These are phyloP conservation scores for Microctenopoma steveboyesi DNA, from an alignment of 2,797 vertebrate genomes.

Conservation along the genomic window DNA sequence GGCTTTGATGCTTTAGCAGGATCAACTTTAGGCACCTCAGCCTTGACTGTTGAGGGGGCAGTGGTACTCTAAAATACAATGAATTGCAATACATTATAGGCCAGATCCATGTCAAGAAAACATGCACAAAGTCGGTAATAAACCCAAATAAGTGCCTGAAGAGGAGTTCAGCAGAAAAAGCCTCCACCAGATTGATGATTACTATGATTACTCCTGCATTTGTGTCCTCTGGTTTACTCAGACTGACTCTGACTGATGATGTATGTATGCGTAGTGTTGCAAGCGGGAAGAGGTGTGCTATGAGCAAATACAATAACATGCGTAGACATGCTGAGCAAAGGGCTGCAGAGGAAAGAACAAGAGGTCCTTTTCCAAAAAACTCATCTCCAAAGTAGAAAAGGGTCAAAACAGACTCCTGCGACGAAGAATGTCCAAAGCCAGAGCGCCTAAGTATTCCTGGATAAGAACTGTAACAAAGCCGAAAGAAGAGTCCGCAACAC, in stretches of 20 bases:
- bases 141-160: conserved; percentile 1
- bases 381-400: conserved; percentile 5
- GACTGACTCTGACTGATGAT: conserved; percentile 12
- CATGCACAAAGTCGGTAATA: background rate
- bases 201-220: conserved; percentile 15
- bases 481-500: background rate
- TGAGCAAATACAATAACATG: conserved; percentile 30
- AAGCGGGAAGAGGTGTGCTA: conserved; percentile 1
- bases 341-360: conserved; percentile 14
- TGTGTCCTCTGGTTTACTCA: background rate
- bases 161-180: conserved; percentile 11
- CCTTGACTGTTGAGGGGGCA: conserved; percentile 53
- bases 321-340: conserved; percentile 19
- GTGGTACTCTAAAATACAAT: conserved; percentile 67
- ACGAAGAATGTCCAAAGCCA: conserved; percentile 5
- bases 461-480: background rate
- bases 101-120: background rate
- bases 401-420: conserved; percentile 3
- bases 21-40: conserved; percentile 63
- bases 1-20: conserved; percentile 48
- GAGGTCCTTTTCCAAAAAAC: background rate
- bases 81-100: conserved; percentile 31
- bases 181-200: conserved; percentile 25
- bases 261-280: background rate
- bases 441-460: conserved; percentile 1